Base-by-base conservation (phyloP, 2,888 invertebrate species). In the Toxonevra muliebris region DNA sequence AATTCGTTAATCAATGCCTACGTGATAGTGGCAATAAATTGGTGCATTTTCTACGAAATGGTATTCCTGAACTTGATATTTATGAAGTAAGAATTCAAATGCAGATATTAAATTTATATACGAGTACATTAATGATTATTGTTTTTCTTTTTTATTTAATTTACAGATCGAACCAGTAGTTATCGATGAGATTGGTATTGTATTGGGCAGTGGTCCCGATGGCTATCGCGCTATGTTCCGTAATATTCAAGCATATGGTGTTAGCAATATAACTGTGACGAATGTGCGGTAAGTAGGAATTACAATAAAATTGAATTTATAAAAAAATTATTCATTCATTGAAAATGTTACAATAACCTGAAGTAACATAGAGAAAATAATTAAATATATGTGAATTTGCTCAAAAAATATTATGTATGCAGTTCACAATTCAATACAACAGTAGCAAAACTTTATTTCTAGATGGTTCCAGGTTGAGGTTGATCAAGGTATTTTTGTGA, bases 151-250 rank as follows among this genome's bases (percentile, higher is more conserved):
- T 48, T 52, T 42, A 8, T 48, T 40, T 52, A 43, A 19, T 58
- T 70, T 84, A 1, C 84, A 89, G 89, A 90, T 93, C 4, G 94
- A 94, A 78, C 93, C 93, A 0, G 91, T 94, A 66, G 85, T 92
- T n/a, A 90, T 94, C 66, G 94, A 94, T 80, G 93, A 94, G 84
- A 89, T 94, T 68, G 91, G 93, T 45, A 91, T 94, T 72, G 89
- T 93, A 0, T 85, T 94, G 71, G 94, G 94, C 55, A 90, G 88
- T 40, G 94, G 94, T 0, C 93, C 94, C 0, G 92, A 94, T 79
- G 94, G 93, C 0, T 94, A 94, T 86, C 88, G 91, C 60, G 94
- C 93, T 1, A 90, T 90, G 53, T 94, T 94, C 86, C 90, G 89
- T 71, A 91, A 94, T 76, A 92, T 94, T 75, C 89, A 92, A 74